phyloP scores from a whole-genome alignment of 1,140 invertebrate genomes.

The Pogonus chalceus region DNA sequence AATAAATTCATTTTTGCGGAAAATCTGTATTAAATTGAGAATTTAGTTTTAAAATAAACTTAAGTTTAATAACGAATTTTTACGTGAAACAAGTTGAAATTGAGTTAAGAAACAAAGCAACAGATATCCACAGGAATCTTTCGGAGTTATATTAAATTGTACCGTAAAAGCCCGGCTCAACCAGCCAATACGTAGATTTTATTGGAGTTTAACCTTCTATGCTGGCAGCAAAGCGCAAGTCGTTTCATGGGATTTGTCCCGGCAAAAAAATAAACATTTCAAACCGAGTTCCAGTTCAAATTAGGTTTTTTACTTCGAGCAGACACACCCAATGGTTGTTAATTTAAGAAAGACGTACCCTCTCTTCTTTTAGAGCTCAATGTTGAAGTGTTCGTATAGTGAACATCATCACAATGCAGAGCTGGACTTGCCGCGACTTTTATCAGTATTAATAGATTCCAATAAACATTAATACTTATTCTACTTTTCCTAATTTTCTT shows the following conservation, averaged over 20 bases:
- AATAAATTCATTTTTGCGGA: too few species aligned
- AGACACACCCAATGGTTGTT: slow-evolving; percentile 4
- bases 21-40: too few species aligned
- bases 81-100: too few species aligned
- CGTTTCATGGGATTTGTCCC: neutral
- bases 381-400: too few species aligned
- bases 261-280: slow-evolving; percentile 6
- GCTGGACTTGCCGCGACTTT: too few species aligned
- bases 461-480: too few species aligned
- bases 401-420: too few species aligned
- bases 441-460: too few species aligned
- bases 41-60: too few species aligned
- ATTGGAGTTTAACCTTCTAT: neutral
- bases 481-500: too few species aligned
- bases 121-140: neutral
- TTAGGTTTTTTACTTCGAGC: slow-evolving; percentile 2
- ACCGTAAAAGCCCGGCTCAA: neutral
- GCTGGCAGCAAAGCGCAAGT: neutral
- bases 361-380: too few species aligned
- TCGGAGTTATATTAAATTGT: neutral
- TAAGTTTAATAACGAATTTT: too few species aligned
- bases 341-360: neutral
- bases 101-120: neutral
- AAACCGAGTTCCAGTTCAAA: neutral
- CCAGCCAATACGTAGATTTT: neutral